Evolutionary conservation across 2,113 vertebrate genomes (phyloP).

Genomic region (Hyperopisus bebe): DNA sequence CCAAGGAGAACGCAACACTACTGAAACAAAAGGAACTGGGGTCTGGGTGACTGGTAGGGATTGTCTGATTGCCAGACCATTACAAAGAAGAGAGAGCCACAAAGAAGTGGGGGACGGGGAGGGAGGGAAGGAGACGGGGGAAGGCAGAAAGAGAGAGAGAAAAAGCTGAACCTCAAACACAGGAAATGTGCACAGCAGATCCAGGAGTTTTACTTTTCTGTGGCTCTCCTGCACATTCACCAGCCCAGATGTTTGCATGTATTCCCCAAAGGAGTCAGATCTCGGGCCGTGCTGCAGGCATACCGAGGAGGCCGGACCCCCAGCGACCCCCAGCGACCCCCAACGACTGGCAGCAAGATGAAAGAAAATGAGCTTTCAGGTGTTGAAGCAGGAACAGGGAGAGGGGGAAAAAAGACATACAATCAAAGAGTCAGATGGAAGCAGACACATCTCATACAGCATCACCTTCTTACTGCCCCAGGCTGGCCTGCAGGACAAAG

Average conservation of each 20-base stretch:
- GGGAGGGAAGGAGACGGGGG: not conserved
- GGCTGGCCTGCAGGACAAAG: constrained; percentile 19
- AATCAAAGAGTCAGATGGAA: constrained; percentile 25
- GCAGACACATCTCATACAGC: constrained; percentile 10
- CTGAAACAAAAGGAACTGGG: constrained; percentile 31
- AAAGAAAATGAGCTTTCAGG: constrained; percentile 6
- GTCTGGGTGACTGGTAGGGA: constrained; percentile 36
- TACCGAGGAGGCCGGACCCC: constrained; percentile 40
- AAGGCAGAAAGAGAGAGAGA: constrained; percentile 20
- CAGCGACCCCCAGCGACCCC: constrained; percentile 37
- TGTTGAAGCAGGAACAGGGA: not conserved
- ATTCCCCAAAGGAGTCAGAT: constrained; percentile 66
- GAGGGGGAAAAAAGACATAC: constrained; percentile 19
- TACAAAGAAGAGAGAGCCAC: constrained; percentile 18
- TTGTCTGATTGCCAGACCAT: constrained; percentile 46
- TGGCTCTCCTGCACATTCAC: constrained; percentile 47
- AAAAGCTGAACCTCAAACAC: constrained; percentile 47
- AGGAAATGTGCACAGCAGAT: constrained; percentile 65
- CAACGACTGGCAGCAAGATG: constrained; percentile 21
- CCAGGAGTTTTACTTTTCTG: constrained; percentile 53
- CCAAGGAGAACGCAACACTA: constrained; percentile 30
- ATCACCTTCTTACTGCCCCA: constrained; percentile 9
- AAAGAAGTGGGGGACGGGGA: constrained; percentile 16
- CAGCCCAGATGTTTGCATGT: constrained; percentile 73
- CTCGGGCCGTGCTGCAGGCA: constrained; percentile 64